A percentile compares a stretch with the other conserved stretches of the same genome.
These are phyloP conservation scores for Menura novaehollandiae DNA, from an alignment of 2,113 vertebrate genomes.

Conservation along the genomic window DNA sequence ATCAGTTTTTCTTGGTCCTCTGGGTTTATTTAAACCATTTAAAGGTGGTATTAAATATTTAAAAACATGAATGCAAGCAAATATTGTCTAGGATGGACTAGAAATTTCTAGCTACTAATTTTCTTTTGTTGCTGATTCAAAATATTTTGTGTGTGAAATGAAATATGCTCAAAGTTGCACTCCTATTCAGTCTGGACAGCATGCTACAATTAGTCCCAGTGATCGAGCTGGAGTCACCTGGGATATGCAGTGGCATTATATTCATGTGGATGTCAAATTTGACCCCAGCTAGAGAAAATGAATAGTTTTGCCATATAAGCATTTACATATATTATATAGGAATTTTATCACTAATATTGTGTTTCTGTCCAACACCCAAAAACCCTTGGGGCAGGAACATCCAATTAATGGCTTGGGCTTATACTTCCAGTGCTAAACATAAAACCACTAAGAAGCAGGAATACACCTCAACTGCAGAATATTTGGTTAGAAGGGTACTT, in stretches of 20 bases:
- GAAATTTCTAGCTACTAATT: neutral
- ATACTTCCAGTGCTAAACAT: neutral
- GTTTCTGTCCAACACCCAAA: neutral
- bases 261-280: neutral
- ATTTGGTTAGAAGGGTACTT: neutral
- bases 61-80: neutral
- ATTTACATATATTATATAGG: neutral
- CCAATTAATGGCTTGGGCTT: neutral
- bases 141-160: neutral
- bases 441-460: neutral
- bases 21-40: neutral
- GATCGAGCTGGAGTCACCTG: neutral
- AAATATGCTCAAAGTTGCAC: neutral
- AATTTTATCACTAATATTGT: neutral
- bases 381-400: neutral
- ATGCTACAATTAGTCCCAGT: neutral
- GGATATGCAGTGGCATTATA: neutral
- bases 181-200: neutral
- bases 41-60: neutral
- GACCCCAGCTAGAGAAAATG: neutral
- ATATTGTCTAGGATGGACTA: neutral
- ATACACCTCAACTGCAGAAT: neutral
- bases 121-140: neutral
- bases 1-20: neutral
- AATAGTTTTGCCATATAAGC: neutral